phyloP scores from a whole-genome alignment of 2,797 vertebrate species.

The Enteromius argenteus region DNA sequence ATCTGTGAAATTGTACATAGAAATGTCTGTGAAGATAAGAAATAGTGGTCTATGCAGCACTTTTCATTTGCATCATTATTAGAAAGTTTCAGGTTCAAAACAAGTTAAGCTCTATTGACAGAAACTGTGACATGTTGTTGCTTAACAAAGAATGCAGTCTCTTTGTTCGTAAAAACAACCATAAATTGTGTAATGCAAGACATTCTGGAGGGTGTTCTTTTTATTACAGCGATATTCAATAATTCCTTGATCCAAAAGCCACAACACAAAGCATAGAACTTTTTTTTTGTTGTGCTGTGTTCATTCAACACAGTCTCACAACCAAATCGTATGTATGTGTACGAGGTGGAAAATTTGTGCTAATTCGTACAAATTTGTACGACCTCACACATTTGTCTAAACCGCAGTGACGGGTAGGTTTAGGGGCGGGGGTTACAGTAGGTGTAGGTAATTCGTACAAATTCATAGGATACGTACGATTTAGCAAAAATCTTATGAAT shows the following conservation, averaged over 20 bases:
- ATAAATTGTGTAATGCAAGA: not conserved
- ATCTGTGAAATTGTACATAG: not conserved
- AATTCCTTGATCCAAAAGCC: not conserved
- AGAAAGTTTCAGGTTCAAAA: not conserved
- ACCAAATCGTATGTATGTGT: no score
- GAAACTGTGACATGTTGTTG: not conserved
- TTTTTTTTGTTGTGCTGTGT: no score
- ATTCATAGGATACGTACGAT: no score
- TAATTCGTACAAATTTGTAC: no score
- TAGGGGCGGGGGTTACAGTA: no score
- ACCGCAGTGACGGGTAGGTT: no score
- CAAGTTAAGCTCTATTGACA: slow-evolving; percentile 10
- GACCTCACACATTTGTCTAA: no score
- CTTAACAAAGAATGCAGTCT: slow-evolving; percentile 15
- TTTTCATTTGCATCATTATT: not conserved
- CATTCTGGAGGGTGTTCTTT: not conserved
- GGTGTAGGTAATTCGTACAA: no score
- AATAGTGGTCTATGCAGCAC: not conserved
- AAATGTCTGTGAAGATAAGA: slow-evolving; percentile 12
- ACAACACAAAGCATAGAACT: no score
- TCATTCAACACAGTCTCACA: no score
- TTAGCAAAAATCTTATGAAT: no score
- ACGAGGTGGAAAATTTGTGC: no score
- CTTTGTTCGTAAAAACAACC: not conserved
- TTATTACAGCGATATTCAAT: not conserved